Evolutionary conservation across 1,140 invertebrate species (phyloP).

Genomic region (Tetramorium alpestre): DNA sequence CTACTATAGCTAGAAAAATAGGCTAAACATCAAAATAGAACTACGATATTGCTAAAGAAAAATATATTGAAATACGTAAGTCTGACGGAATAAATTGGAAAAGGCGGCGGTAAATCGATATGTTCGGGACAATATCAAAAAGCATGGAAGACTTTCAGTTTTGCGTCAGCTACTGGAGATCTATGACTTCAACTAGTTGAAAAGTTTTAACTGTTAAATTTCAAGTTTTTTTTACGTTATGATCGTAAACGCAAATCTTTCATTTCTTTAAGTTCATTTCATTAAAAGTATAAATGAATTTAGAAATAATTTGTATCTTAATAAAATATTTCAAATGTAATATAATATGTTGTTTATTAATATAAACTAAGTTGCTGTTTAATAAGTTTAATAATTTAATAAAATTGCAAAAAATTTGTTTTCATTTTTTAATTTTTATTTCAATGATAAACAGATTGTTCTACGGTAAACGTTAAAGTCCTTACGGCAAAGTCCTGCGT

Average conservation of each 20-base stretch:
- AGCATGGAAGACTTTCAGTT: slow-evolving; percentile 4
- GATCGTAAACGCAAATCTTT: not conserved
- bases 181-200: not conserved
- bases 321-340: not conserved
- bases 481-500: not conserved
- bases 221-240: not conserved
- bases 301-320: not conserved
- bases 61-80: slow-evolving; percentile 28
- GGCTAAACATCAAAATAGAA: not conserved
- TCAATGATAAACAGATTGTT: not conserved
- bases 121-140: not conserved
- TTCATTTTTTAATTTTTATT: not conserved
- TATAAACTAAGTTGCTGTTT: not conserved
- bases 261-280: not conserved
- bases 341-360: not conserved
- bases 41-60: slow-evolving; percentile 1
- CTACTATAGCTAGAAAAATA: not conserved
- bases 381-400: not conserved
- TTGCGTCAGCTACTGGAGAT: not conserved
- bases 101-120: slow-evolving; percentile 32
- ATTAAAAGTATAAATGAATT: slow-evolving; percentile 4
- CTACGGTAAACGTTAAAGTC: not conserved
- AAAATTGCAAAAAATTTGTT: not conserved
- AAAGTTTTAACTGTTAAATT: not conserved
- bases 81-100: slow-evolving; percentile 36